Base-by-base conservation (phyloP, 2,797 vertebrate species). In the Etheostoma perlongum region DNA sequence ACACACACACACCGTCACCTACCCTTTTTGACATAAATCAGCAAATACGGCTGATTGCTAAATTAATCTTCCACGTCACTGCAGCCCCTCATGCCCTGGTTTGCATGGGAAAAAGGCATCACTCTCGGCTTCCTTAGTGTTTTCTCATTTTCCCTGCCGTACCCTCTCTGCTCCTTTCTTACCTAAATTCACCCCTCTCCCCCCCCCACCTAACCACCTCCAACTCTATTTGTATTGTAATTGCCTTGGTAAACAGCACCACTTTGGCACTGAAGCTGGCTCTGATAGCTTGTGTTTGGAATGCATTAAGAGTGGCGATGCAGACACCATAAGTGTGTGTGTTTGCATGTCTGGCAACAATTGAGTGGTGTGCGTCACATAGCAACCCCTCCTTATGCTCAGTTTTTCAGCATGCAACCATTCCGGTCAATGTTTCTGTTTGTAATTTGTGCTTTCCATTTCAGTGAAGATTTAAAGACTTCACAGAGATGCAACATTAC, bases 141-240 rank as follows among this genome's bases (percentile, higher is more conserved):
- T 91, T 93, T 93, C 93, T 94, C 90, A 92, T 90, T 93, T 92
- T 91, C 87, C 78, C 74, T 63, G 46, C 78, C 58, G 70, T 77
- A 77, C 84, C 86, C 83, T 86, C 79, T 86, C 82, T 79, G 79
- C 90, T 85, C 81, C 72, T 89, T 88, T 85, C 81, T 7, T 81
- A 90, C 87, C 91, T 87, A 88, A 76, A 86, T 72, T 27, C 68
- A 19, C 18, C 57, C 53, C 61, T 53, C 64, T 44, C 55, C 18
- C 65, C 84, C 84, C 73, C 73, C 78, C 54, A 67, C 83, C 86
- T 82, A 88, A 88, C 91, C 91, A 91, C 91, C 90, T 92, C 91
- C 91, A 91, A 92, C 90, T 94, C 92, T 93, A 92, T 93, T 93
- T 94, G 92, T 92, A 92, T 93, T 92, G 93, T 93, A 93, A 94